phyloP scores from a whole-genome alignment of 2,888 invertebrate genomes.

The Cheilosia impressa region DNA sequence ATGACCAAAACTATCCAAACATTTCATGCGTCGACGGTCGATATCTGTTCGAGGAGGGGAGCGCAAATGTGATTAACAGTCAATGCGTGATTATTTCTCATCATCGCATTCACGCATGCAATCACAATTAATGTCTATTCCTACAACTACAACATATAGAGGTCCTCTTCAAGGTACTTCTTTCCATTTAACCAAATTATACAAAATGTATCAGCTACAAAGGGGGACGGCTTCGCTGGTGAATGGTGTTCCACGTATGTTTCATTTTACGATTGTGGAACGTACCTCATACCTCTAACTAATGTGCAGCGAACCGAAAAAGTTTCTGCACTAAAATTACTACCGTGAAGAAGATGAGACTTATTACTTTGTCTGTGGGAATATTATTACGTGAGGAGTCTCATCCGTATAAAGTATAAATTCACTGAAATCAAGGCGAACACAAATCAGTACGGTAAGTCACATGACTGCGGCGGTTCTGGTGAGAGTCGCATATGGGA shows the following conservation, averaged over 20 bases:
- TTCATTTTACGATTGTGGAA: not conserved
- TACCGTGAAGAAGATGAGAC: conserved; percentile 66
- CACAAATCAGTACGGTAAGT: conserved; percentile 47
- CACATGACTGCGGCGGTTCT: conserved; percentile 15
- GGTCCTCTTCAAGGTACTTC: conserved; percentile 10
- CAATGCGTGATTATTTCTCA: conserved; percentile 36
- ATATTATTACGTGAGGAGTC: conserved; percentile 22
- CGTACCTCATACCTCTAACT: conserved; percentile 14
- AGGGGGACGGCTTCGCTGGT: not conserved
- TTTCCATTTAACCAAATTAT: conserved; percentile 14
- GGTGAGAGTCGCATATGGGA: conserved; percentile 43
- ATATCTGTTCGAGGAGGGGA: not conserved
- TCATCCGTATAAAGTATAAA: conserved; percentile 21
- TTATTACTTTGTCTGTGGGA: conserved; percentile 43
- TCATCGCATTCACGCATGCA: conserved; percentile 35
- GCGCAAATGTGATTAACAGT: conserved; percentile 5
- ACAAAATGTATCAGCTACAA: not conserved
- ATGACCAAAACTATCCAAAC: not conserved
- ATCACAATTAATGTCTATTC: conserved; percentile 24
- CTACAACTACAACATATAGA: not conserved
- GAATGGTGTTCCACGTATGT: not conserved
- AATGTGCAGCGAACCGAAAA: conserved; percentile 46
- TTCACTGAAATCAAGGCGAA: conserved; percentile 10
- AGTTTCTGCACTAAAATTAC: conserved; percentile 55
- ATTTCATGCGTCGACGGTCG: conserved; percentile 17